Evolutionary conservation across 2,888 invertebrate genomes (phyloP), one percentile per base, ranked within the genome.

Genomic region (Eilema depressum): DNA sequence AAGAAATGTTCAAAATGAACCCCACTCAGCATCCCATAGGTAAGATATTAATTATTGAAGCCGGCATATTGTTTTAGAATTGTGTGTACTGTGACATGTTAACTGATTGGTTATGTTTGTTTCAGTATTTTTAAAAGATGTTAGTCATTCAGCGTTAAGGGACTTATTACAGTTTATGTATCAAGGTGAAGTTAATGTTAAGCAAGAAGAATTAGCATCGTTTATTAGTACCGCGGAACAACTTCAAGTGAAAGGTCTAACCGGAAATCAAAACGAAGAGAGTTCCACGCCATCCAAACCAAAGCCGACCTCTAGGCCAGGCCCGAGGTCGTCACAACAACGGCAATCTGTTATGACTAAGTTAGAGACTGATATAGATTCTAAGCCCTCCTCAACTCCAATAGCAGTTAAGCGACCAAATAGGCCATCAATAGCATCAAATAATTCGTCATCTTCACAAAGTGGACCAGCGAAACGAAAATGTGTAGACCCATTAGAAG

Each of bases 81-180:
- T 12, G 8, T 37, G 11, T 37, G 11, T 37, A 1, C 0, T 12
- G 5, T 3, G 33, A 33, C 5, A 7, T 7, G 10, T 33, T 37
- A 12, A 37, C 33, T 12, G 33, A 37, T 1, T 37, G 1, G 11
- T 12, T n/a, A 62, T 72, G 75, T 81, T 91, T 92, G 90, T 95
- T 95, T 71, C 91, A 96, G 97, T 97, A 87, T 97, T 97, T 94
- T 93, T 97, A 91, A 97, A 97, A 92, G 97, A 97, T 91, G 97
- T 97, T 83, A 96, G 96, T 93, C 96, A 96, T 92, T 96, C 96
- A 83, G 96, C 97, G 85, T 93, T 97, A 87, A 96, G 96, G 92
- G 96, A 97, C 93, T 95, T 97, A 89, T 96, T 97, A 92, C 96
- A 97, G 89, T 97, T 97, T 93, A 97, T 97, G 97, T 97, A 97